Evolutionary conservation across 2,888 invertebrate species (phyloP).

Genomic region (Chrysolina haemoptera): DNA sequence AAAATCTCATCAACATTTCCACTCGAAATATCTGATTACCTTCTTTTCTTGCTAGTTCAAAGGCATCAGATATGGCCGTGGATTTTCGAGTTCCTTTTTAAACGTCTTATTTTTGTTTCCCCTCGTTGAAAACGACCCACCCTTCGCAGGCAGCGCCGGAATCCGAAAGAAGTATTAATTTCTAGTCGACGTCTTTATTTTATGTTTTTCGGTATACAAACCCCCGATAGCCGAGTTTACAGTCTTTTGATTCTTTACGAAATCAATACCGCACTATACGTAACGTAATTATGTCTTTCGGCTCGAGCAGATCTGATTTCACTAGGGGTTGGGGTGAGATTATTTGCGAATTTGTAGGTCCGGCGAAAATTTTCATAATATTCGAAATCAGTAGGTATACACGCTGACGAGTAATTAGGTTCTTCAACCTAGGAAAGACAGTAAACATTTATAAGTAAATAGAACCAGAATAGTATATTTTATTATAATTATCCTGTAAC

Average conservation of each 20-base stretch:
- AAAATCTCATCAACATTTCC: conserved; percentile 20
- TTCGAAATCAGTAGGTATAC: not conserved
- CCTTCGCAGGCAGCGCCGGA: conserved; percentile 23
- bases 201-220: conserved; percentile 39
- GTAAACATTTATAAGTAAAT: no score
- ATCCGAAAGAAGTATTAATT: conserved; percentile 66
- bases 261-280: conserved; percentile 28
- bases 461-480: no score
- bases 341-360: conserved; percentile 1
- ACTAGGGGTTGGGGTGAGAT: conserved; percentile 15
- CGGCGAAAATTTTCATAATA: not conserved
- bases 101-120: conserved; percentile 50
- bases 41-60: conserved; percentile 27
- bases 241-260: conserved; percentile 30
- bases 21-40: conserved; percentile 31
- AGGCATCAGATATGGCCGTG: conserved; percentile 23
- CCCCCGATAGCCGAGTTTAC: conserved; percentile 19
- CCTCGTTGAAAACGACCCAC: conserved; percentile 45
- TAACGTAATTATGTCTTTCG: conserved; percentile 28
- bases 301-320: conserved; percentile 15
- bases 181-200: conserved; percentile 66
- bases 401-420: no score
- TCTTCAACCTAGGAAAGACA: no score
- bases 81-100: conserved; percentile 38
- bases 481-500: no score